Base-by-base conservation (phyloP, 2,888 invertebrate genomes). In the Prosopocoilus inquinatus region DNA sequence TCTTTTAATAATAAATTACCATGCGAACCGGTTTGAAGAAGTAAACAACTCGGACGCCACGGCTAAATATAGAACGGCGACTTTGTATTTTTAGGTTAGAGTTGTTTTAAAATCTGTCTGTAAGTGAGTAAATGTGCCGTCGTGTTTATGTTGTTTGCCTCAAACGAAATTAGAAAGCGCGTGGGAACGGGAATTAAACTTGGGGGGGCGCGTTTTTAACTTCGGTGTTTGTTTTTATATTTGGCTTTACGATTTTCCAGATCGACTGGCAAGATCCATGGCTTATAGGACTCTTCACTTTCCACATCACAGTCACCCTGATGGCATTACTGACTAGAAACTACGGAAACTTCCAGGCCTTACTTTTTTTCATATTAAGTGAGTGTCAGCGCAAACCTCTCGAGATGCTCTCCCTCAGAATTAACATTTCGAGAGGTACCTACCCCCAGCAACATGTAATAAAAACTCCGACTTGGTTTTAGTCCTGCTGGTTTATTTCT, bases 231-330 rank as follows among this genome's bases (percentile, higher is more conserved):
- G 9, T 47, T 4, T 20, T 28, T 47, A 12, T 5, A 28, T 52
- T 45, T 9, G n/a, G n/a, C n/a, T n/a, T 43, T 28, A 38, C 45
- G 36, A 36, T 64, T 68, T 81, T 83, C 70, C 80, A 91, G 93
- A 91, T 94, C 75, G 93, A 94, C 73, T 94, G 93, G 93, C 82
- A 83, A 67, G 94, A 94, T 75, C 92, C 93, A 4, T 93, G 92
- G 91, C 81, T 94, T 9, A 88, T 91, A 59, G 87, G 85, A 11
- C 77, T 94, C 9, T 78, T 92, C 63, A 79, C 85, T 41, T 86
- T 91, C 73, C 94, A 94, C 74, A 76, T 92, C 39, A 78, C 88
- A 46, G 84, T 91, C 28, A 91, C 91, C 56, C 82, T 89, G 70
- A 88, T 88, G 65, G 89, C 91, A 39, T 78, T 93, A 52, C 83